These are phyloP conservation scores for Zygothrica quintamaculata DNA, from an alignment of 2,888 invertebrate species.

Conservation along the genomic window DNA sequence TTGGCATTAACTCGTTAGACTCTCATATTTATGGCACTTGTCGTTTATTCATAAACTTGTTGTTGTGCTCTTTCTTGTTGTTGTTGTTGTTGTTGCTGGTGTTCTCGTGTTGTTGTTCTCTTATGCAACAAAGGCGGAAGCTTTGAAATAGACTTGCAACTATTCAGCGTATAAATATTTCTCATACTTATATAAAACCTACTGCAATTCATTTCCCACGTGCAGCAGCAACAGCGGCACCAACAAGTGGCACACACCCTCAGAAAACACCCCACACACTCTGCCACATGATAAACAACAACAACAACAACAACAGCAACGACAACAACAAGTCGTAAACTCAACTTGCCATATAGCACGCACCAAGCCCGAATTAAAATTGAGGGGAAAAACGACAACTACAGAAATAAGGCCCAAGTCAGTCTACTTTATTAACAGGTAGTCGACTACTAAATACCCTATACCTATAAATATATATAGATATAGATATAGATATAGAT, in stretches of 20 bases:
- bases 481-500: not conserved
- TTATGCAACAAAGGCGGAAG: slow-evolving; percentile 55
- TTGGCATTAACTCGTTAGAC: slow-evolving; percentile 54
- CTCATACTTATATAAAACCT: slow-evolving; percentile 1
- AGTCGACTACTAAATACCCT: not conserved
- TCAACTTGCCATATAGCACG: slow-evolving; percentile 63
- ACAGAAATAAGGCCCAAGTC: slow-evolving; percentile 29
- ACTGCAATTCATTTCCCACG: slow-evolving; percentile 62
- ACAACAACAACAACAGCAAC: slow-evolving; percentile 23
- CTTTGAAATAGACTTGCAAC: slow-evolving; percentile 34
- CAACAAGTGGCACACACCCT: slow-evolving; percentile 74
- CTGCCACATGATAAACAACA: slow-evolving; percentile 15
- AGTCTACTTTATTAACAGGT: not conserved
- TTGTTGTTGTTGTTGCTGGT: slow-evolving; percentile 21
- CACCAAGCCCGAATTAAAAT: slow-evolving; percentile 54
- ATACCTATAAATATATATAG: not conserved
- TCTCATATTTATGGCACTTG: slow-evolving; percentile 33
- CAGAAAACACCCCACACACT: slow-evolving; percentile 26
- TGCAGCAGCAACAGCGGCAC: slow-evolving; percentile 49
- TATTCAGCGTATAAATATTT: slow-evolving; percentile 1
- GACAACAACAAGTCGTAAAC: slow-evolving; percentile 15
- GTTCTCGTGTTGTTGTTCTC: slow-evolving; percentile 23
- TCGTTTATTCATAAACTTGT: too few species aligned
- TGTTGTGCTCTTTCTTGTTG: too few species aligned
- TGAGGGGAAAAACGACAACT: slow-evolving; percentile 47